Evolutionary conservation across 2,888 invertebrate species (phyloP).

Genomic region (Lycocerus yunnanus): DNA sequence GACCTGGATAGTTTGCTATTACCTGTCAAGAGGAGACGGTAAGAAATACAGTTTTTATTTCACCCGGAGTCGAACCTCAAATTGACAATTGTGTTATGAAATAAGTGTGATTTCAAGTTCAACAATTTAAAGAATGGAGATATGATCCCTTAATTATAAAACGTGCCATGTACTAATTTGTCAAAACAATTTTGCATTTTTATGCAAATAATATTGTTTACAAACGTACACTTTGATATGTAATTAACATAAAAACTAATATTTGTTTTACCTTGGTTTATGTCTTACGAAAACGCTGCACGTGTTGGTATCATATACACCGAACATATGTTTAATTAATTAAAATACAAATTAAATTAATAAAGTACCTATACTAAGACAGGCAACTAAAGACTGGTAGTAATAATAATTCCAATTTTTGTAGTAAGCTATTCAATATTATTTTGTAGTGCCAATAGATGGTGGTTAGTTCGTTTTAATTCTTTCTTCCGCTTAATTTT

Average conservation of each 20-base stretch:
- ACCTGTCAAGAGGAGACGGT: too few species aligned
- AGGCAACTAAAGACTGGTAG: neutral
- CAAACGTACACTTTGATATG: neutral
- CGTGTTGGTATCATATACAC: neutral
- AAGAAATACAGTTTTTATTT: too few species aligned
- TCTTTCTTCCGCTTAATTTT: too few species aligned
- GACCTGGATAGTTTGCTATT: too few species aligned
- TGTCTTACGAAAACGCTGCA: neutral
- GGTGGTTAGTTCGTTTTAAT: neutral
- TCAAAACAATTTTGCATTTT: neutral
- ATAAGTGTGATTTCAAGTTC: too few species aligned
- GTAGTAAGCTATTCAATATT: neutral
- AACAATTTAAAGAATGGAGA: too few species aligned
- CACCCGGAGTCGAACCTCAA: too few species aligned
- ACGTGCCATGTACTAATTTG: too few species aligned
- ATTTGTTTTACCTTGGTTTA: neutral
- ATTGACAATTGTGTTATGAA: too few species aligned
- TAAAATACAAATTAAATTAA: neutral
- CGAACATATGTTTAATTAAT: neutral
- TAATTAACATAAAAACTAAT: neutral
- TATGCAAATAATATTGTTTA: neutral
- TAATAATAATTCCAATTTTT: neutral
- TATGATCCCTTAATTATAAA: too few species aligned
- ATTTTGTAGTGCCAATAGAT: neutral
- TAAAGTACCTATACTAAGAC: neutral